These are phyloP conservation scores for Melanostoma scalare DNA, from an alignment of 2,888 invertebrate genomes.

Conservation along the genomic window DNA sequence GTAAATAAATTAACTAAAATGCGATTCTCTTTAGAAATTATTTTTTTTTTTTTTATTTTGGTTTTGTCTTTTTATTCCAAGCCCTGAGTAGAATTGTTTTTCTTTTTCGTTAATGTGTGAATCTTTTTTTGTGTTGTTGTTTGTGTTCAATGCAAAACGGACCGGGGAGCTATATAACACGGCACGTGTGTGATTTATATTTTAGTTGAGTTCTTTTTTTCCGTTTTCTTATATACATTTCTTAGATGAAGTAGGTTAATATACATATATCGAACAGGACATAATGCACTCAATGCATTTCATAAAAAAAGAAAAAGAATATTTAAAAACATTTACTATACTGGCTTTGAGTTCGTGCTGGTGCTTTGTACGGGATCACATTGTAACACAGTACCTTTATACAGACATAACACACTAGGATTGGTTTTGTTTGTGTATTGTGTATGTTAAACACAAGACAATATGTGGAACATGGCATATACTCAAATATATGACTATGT, in stretches of 20 bases:
- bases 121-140: constrained; percentile 22
- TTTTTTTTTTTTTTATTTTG: not conserved
- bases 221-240: constrained; percentile 1
- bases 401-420: constrained; percentile 67
- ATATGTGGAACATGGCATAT: constrained; percentile 68
- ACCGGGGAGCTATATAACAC: constrained; percentile 62
- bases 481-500: constrained; percentile 71
- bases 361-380: constrained; percentile 73
- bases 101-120: constrained; percentile 27
- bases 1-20: constrained; percentile 13
- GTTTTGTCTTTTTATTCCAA: not conserved
- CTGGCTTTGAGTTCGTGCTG: constrained; percentile 73
- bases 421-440: constrained; percentile 72
- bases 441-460: constrained; percentile 64
- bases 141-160: constrained; percentile 51
- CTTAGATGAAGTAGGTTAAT: constrained; percentile 35
- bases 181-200: constrained; percentile 54
- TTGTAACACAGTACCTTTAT: constrained; percentile 69
- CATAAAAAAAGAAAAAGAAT: not conserved
- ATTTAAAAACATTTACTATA: constrained; percentile 42
- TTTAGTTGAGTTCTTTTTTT: constrained; percentile 38
- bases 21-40: constrained; percentile 46
- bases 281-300: constrained; percentile 21
- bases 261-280: constrained; percentile 26
- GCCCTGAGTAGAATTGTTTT: not conserved